Conservation (phyloP, 35 echinoderm and acorn worm genomes). For the Apostichopus japonicus region DNA sequence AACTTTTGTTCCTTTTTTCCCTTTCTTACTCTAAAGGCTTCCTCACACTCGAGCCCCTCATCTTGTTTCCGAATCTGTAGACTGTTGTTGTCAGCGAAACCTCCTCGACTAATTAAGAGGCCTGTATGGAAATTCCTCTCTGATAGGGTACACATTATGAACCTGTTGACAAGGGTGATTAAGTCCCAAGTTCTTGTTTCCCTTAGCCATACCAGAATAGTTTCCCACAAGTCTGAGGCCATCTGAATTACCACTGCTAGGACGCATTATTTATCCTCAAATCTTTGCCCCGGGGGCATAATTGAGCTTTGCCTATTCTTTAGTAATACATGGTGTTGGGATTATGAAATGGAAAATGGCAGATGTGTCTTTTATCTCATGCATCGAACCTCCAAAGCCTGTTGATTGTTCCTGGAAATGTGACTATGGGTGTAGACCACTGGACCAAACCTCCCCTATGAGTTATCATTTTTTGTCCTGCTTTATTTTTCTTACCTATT, state of each 20-base stretch:
- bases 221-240: conserved; percentile 59
- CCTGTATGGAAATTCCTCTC: conserved; percentile 51
- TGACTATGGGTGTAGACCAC: neutral
- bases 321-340: conserved; percentile 41
- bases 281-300: conserved; percentile 53
- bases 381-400: neutral
- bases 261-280: conserved; percentile 51
- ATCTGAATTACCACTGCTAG: conserved; percentile 51
- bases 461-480: neutral
- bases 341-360: conserved; percentile 63
- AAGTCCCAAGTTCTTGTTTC: conserved; percentile 24
- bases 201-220: conserved; percentile 39
- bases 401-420: conserved; percentile 23
- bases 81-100: conserved; percentile 52
- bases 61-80: conserved; percentile 51
- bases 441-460: conserved; percentile 11
- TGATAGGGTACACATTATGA: conserved; percentile 56
- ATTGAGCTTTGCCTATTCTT: conserved; percentile 39
- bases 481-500: neutral
- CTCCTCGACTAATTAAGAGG: conserved; percentile 50
- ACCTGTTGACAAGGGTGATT: conserved; percentile 59
- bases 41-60: conserved; percentile 29
- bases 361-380: conserved; percentile 54
- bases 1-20: conserved; percentile 31
- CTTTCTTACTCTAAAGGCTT: neutral